Percentiles rank a stretch among this genome's conserved stretches.
phyloP scores from a whole-genome alignment of 2,113 vertebrate species.

The Tricholaema leucomelas region DNA sequence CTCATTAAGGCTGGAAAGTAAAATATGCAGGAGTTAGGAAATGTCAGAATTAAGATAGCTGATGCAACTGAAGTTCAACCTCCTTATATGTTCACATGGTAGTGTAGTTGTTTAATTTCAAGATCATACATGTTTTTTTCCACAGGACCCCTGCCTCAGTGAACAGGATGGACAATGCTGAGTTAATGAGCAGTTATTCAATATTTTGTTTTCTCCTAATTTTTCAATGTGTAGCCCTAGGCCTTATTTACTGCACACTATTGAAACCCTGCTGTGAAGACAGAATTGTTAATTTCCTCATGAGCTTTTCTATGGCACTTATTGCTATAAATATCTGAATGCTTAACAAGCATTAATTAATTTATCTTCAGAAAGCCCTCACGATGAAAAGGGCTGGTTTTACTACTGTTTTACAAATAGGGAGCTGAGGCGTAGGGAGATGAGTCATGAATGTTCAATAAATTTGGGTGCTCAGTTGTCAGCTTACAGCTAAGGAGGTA shows the following conservation, averaged over 20 bases:
- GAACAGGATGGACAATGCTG: slow-evolving; percentile 51
- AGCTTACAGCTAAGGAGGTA: background rate
- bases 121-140: background rate
- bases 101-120: slow-evolving; percentile 7
- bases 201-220: slow-evolving; percentile 73
- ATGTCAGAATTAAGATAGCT: background rate
- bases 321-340: slow-evolving; percentile 66
- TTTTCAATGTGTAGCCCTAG: slow-evolving; percentile 69
- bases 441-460: background rate
- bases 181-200: slow-evolving; percentile 71
- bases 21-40: background rate
- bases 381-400: background rate
- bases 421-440: background rate
- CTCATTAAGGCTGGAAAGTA: slow-evolving; percentile 10
- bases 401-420: slow-evolving; percentile 14
- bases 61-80: background rate
- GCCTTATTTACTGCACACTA: slow-evolving; percentile 69
- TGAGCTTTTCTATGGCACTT: slow-evolving; percentile 68
- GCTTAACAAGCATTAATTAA: slow-evolving; percentile 71
- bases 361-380: slow-evolving; percentile 52
- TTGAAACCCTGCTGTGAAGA: slow-evolving; percentile 69
- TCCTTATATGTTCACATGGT: background rate
- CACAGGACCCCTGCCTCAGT: slow-evolving; percentile 16
- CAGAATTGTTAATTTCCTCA: slow-evolving; percentile 72
- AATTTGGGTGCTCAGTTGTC: background rate